A percentile compares a stretch with the other conserved stretches of the same genome.
These are phyloP conservation scores for Alaudala cheleensis DNA, from an alignment of 2,113 vertebrate species.

Conservation along the genomic window DNA sequence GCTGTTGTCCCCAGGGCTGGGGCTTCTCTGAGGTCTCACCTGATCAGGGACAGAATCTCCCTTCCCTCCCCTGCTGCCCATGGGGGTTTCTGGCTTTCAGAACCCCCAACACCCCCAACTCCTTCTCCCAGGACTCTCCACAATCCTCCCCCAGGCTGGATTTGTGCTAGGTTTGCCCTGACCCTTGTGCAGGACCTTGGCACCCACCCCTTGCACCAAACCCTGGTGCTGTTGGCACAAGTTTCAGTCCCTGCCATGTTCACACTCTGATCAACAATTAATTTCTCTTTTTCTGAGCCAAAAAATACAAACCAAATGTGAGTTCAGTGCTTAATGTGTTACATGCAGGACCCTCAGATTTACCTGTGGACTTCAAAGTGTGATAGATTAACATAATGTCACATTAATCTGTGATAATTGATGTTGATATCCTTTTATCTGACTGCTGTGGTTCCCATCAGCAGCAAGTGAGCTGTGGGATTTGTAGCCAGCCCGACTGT, in stretches of 20 bases:
- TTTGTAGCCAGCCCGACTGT: slow-evolving; percentile 23
- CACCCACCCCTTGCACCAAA: not conserved
- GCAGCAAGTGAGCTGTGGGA: not conserved
- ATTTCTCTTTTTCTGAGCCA: not conserved
- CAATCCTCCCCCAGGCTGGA: not conserved
- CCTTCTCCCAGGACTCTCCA: not conserved
- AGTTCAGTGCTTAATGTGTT: not conserved
- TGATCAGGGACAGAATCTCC: not conserved
- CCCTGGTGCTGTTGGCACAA: not conserved
- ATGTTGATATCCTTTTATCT: slow-evolving; percentile 22
- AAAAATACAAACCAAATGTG: not conserved
- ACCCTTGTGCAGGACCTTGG: not conserved
- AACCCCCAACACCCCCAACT: not conserved
- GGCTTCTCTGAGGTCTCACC: not conserved
- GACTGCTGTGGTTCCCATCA: not conserved
- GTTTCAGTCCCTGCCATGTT: not conserved
- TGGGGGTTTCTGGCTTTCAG: not conserved
- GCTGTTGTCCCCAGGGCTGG: not conserved
- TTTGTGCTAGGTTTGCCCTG: not conserved
- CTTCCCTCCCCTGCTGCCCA: not conserved
- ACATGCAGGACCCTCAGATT: not conserved
- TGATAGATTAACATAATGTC: not conserved
- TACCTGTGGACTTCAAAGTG: not conserved
- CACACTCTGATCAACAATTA: not conserved
- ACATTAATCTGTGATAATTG: slow-evolving; percentile 26